A percentile compares a stretch with the other conserved stretches of the same genome.
Conservation (phyloP, 2,888 invertebrate genomes). For the Eugnorisma glareosa region DNA sequence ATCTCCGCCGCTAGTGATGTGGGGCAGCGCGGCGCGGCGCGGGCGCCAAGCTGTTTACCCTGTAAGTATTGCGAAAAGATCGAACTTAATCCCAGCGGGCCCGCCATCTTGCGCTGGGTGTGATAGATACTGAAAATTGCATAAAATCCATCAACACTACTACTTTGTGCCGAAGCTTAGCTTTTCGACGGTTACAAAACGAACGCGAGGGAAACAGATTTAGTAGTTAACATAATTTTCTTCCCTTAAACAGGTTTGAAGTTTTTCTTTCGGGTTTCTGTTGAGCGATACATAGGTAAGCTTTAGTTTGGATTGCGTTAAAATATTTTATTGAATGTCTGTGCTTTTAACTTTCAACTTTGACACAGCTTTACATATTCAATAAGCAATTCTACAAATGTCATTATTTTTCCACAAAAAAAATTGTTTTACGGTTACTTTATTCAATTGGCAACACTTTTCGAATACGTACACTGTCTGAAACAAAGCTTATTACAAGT, state of each 20-base stretch:
- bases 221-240: slow-evolving; percentile 64
- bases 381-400: neutral
- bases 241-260: slow-evolving; percentile 17
- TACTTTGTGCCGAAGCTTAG: slow-evolving; percentile 80
- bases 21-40: slow-evolving; percentile 55
- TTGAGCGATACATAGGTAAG: neutral
- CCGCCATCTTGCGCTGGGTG: slow-evolving; percentile 83
- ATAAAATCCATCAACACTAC: slow-evolving; percentile 90
- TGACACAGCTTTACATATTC: neutral
- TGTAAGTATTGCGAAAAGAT: slow-evolving; percentile 89
- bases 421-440: neutral
- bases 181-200: slow-evolving; percentile 70
- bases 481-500: neutral
- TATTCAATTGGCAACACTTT: neutral
- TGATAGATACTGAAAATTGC: slow-evolving; percentile 91
- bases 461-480: neutral
- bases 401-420: neutral
- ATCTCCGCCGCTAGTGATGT: slow-evolving; percentile 66
- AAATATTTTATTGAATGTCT: neutral
- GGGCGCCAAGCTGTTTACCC: slow-evolving; percentile 83
- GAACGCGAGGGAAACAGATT: slow-evolving; percentile 61
- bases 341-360: neutral
- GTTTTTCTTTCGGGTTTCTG: slow-evolving; percentile 31
- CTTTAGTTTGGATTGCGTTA: neutral
- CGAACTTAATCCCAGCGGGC: slow-evolving; percentile 88